phyloP scores from a whole-genome alignment of 2,113 vertebrate species.

The Amphiprion percula region DNA sequence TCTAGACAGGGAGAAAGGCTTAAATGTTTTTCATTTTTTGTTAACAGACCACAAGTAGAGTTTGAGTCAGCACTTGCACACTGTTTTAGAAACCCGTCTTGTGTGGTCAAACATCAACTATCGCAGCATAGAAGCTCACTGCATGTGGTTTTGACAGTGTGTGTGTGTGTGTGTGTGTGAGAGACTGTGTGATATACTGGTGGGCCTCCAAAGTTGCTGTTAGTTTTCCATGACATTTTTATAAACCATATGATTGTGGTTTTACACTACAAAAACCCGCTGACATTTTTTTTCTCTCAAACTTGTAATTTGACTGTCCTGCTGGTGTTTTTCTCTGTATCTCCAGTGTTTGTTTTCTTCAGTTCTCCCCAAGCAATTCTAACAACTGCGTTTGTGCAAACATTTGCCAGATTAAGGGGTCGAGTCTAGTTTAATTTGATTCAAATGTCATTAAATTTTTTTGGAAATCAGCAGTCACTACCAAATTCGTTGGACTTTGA shows the following conservation, averaged over 20 bases:
- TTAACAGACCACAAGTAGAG: constrained; percentile 42
- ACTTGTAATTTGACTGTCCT: constrained; percentile 42
- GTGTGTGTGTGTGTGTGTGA: constrained; percentile 5
- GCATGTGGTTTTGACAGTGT: constrained; percentile 34
- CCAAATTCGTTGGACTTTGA: too few species aligned
- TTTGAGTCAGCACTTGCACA: constrained; percentile 41
- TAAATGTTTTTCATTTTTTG: constrained; percentile 15
- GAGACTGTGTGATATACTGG: constrained; percentile 9
- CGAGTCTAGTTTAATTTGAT: background rate
- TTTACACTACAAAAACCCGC: constrained; percentile 54
- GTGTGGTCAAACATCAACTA: constrained; percentile 67
- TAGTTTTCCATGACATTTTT: constrained; percentile 62
- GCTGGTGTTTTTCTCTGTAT: constrained; percentile 8
- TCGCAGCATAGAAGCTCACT: constrained; percentile 34
- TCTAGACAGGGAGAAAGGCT: background rate
- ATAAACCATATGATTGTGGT: constrained; percentile 57
- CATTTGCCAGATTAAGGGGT: background rate
- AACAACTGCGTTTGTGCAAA: background rate
- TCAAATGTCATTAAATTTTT: background rate
- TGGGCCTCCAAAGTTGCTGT: constrained; percentile 37
- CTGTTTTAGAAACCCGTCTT: constrained; percentile 48
- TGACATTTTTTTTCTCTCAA: constrained; percentile 23
- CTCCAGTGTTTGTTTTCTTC: background rate
- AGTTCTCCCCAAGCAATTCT: background rate
- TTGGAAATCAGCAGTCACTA: background rate